phyloP scores from a whole-genome alignment of 1,140 invertebrate species.

The Condylostylus longicornis region DNA sequence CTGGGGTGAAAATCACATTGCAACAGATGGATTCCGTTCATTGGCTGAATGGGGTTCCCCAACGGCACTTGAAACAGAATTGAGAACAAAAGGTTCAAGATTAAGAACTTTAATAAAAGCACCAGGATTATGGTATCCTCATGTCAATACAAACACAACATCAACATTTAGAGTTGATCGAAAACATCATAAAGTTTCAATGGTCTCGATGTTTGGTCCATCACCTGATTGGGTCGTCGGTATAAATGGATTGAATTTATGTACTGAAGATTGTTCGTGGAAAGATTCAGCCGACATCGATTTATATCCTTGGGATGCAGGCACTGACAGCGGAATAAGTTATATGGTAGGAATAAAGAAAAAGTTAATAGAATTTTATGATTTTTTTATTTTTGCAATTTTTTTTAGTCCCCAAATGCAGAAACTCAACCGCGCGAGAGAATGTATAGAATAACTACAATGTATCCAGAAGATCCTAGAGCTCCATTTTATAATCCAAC shows the following conservation, averaged over 20 bases:
- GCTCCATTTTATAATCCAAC: constrained; percentile 81
- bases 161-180: constrained; percentile 76
- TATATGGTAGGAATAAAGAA: constrained; percentile 62
- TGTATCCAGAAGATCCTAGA: constrained; percentile 69
- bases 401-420: constrained; percentile 59
- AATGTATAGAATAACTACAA: constrained; percentile 76
- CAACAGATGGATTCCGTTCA: constrained; percentile 82
- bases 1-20: constrained; percentile 83
- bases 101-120: constrained; percentile 91
- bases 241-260: constrained; percentile 72
- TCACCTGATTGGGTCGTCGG: constrained; percentile 94
- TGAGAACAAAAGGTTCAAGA: constrained; percentile 62
- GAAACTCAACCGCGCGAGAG: constrained; percentile 74
- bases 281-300: constrained; percentile 60
- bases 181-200: constrained; percentile 75
- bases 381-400: background rate
- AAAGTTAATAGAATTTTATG: no score
- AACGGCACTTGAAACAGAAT: constrained; percentile 76
- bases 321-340: constrained; percentile 81
- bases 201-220: constrained; percentile 88
- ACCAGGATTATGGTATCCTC: constrained; percentile 81
- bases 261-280: constrained; percentile 80
- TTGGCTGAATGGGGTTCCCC: constrained; percentile 55
- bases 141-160: constrained; percentile 75
- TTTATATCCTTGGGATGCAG: constrained; percentile 87